Base-by-base conservation (phyloP, 2,888 invertebrate species). In the Doris montereyensis region DNA sequence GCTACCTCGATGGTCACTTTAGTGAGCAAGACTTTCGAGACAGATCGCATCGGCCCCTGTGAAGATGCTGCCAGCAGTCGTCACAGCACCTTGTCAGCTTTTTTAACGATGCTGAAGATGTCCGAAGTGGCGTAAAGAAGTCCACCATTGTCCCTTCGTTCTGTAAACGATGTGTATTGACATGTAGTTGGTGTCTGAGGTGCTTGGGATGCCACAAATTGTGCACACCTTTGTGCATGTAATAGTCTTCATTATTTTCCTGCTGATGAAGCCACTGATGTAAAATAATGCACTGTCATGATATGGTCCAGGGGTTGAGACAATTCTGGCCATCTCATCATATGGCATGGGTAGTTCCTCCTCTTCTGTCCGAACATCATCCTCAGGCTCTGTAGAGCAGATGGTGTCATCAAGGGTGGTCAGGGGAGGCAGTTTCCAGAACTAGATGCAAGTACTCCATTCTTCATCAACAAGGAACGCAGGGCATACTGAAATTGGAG, bases 101-200 rank as follows among this genome's bases (percentile, higher is more conserved):
- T 13, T 41, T 68, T 32, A 34, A 71, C 41, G 24, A 71, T 71
- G 17, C 4, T 17, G 24, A 71, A 34, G 21, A 71, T 28, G 24
- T 30, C 32, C n/a, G n/a, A n/a, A 34, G 13, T 71, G 17, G 71
- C 32, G 17, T 34, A 21, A 3, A 21, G 17, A 71, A 71, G 71
- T 71, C 71, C 71, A 71, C 71, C 71, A n/a, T 41, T 2, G 35
- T 71, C 35, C 41, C 41, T 71, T 32, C 71, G 5, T 17, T 35
- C 2, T 5, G 32, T 32, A 34, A 71, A 34, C 24, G 32, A 34
- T 34, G 34, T 35, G 21, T 21, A 8, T 71, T 30, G 4, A 71
- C 71, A 21, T n/a, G 17, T 8, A 30, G 8, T 30, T 34, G 32
- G 32, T 5, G 21, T 13, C 8, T 24, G 17, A 13, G 32, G 13